Evolutionary conservation across 1,140 invertebrate genomes (phyloP).

Genomic region (Formica exsecta): DNA sequence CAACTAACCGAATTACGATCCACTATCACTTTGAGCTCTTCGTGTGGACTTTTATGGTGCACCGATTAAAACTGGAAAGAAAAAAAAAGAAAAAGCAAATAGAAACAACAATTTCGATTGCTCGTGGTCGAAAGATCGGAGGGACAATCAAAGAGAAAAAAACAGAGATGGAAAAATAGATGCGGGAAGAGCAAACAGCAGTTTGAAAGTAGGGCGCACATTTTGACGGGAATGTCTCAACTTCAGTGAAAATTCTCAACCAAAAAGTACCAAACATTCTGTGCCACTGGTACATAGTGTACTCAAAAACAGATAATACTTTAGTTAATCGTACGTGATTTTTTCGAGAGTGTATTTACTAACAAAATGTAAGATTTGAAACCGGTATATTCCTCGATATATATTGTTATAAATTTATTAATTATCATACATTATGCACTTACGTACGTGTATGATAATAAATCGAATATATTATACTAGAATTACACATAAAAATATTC

Average conservation of each 20-base stretch:
- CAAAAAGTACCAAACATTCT: constrained; percentile 7
- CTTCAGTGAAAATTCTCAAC: constrained; percentile 16
- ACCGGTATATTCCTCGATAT: not conserved
- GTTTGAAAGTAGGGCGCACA: constrained; percentile 64
- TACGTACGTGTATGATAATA: not conserved
- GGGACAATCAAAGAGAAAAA: constrained; percentile 4
- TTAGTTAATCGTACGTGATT: constrained; percentile 41
- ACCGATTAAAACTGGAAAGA: constrained; percentile 15
- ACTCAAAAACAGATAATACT: constrained; percentile 15
- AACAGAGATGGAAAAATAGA: constrained; percentile 27
- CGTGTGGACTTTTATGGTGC: not conserved
- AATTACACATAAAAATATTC: not conserved
- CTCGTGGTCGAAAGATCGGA: constrained; percentile 11
- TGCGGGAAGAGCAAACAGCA: constrained; percentile 51
- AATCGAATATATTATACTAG: not conserved
- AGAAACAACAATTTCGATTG: constrained; percentile 27
- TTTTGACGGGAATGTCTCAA: constrained; percentile 59
- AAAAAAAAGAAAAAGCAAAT: not conserved
- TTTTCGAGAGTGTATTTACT: constrained; percentile 21
- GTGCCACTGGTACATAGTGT: not conserved
- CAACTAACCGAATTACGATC: constrained; percentile 14
- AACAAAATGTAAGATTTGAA: not conserved
- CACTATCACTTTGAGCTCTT: not conserved
- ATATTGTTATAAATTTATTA: not conserved
- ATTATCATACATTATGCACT: not conserved